Base-by-base conservation (phyloP, 2,797 vertebrate species). In the Lateolabrax maculatus region DNA sequence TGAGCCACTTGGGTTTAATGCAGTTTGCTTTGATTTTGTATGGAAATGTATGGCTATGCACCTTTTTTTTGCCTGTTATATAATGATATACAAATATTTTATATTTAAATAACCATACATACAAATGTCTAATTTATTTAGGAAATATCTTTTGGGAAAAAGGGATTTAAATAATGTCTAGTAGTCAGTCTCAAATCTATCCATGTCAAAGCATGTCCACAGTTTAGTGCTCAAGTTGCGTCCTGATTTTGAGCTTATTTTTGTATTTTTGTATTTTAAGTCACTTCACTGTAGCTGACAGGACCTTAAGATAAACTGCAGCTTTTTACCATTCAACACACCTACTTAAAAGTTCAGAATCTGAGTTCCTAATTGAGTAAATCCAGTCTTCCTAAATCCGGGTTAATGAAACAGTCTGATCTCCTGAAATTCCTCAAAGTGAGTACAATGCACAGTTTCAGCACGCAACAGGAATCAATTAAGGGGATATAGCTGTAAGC, bases 381-480 rank as follows among this genome's bases (percentile, higher is more conserved):
- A 77, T 75, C 27, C 56, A 4, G 31, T n/a, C n/a, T n/a, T n/a
- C 57, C 34, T 71, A 67, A 76, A 77, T 85, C 51, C 37, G 62
- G 31, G 29, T 16, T 34, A 75, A 62, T 62, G 9, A 70, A 74
- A 70, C 37, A n/a, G 57, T 39, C 37, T 57, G 57, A 72, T 57
- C 29, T 61, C 2, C 31, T 72, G 29, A 69, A 55, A 48, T 41
- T 34, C 48, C 15, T 25, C 23, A 3, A 68, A 52, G 37, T 63
- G 68, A 66, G 31, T 1, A 39, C 9, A 11, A 39, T 11, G 56
- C 48, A 56, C 57, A 19, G 13, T 65, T 66, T 73, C 16, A 46
- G 7, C 43, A 44, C 4, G 12, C 18, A 56, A 46, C 11, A 67
- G 15, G 37, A 69, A 48, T 76, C 55, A 3, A 52, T 65, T 69